phyloP scores from a whole-genome alignment of 2,888 invertebrate species.

The Caenorhabditis auriculariae region DNA sequence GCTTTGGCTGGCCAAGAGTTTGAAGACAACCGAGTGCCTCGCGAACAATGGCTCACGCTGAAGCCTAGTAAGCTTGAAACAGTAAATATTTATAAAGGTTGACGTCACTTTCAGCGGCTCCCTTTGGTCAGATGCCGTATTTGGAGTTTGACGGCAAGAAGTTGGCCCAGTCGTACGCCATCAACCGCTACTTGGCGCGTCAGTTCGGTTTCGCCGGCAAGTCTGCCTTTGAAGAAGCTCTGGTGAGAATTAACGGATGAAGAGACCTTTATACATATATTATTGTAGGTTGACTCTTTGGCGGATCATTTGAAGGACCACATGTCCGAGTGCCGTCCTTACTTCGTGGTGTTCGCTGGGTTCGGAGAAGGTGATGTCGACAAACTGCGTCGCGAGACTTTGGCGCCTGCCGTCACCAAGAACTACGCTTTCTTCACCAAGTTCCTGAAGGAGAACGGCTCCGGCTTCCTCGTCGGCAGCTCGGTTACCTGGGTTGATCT shows the following conservation, averaged over 20 bases:
- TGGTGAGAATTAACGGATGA: conserved; percentile 16
- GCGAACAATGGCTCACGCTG: conserved; percentile 27
- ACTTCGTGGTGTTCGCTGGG: conserved; percentile 24
- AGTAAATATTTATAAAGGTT: no score
- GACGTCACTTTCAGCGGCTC: conserved; percentile 8
- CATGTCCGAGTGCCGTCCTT: conserved; percentile 24
- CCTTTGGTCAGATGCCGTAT: conserved; percentile 34
- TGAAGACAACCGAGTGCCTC: conserved; percentile 21
- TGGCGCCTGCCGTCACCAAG: conserved; percentile 46
- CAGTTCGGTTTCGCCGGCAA: conserved; percentile 18
- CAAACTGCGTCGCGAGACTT: conserved; percentile 27
- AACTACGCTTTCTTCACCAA: conserved; percentile 42
- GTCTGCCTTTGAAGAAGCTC: conserved; percentile 3
- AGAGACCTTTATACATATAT: no score
- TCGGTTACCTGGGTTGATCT: conserved; percentile 51
- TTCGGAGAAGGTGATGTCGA: conserved; percentile 36
- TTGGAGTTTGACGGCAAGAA: conserved; percentile 31
- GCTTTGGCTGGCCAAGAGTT: conserved; percentile 30
- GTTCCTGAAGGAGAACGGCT: conserved; percentile 29
- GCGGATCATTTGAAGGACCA: conserved; percentile 50
- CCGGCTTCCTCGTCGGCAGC: conserved; percentile 46
- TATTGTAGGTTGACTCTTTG: conserved; percentile 32
- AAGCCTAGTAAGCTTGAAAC: conserved; percentile 29
- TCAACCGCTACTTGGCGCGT: conserved; percentile 30
- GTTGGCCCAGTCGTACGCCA: conserved; percentile 31